Evolutionary conservation across 2,888 invertebrate genomes (phyloP).

Genomic region (Pandemis heparana): DNA sequence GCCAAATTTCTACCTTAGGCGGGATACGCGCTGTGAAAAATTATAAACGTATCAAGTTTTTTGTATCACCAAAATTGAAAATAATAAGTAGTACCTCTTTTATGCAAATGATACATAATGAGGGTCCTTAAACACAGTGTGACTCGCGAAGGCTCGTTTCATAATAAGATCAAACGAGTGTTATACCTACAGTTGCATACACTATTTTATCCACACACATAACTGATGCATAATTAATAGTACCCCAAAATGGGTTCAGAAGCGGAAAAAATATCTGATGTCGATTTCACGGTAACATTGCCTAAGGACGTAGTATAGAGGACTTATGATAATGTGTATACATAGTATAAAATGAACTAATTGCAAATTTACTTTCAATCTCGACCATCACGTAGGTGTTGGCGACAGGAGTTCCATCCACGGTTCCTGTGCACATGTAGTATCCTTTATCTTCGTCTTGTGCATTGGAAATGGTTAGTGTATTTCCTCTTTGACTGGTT

Average conservation of each 20-base stretch:
- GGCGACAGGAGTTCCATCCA: conserved; percentile 84
- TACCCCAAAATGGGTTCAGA: too few species aligned
- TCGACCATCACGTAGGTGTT: conserved; percentile 91
- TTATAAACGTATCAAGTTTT: conserved; percentile 11
- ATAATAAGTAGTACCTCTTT: neutral
- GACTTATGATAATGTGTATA: too few species aligned
- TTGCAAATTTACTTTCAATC: conserved; percentile 89
- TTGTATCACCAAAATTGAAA: conserved; percentile 3
- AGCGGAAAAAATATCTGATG: too few species aligned
- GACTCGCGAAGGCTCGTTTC: too few species aligned
- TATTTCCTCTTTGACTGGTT: conserved; percentile 87
- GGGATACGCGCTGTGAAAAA: conserved; percentile 89
- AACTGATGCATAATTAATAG: too few species aligned
- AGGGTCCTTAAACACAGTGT: too few species aligned
- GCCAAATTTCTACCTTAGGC: conserved; percentile 92
- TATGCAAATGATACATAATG: too few species aligned
- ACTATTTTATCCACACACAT: too few species aligned
- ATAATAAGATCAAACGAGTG: too few species aligned
- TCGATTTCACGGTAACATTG: too few species aligned
- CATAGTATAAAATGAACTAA: neutral
- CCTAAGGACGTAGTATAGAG: too few species aligned
- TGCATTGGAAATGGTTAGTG: conserved; percentile 88
- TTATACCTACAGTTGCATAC: too few species aligned
- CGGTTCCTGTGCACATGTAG: conserved; percentile 92
- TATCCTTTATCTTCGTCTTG: conserved; percentile 92